Evolutionary conservation across 2,113 vertebrate species (phyloP).

Genomic region (Tenrec ecaudatus): DNA sequence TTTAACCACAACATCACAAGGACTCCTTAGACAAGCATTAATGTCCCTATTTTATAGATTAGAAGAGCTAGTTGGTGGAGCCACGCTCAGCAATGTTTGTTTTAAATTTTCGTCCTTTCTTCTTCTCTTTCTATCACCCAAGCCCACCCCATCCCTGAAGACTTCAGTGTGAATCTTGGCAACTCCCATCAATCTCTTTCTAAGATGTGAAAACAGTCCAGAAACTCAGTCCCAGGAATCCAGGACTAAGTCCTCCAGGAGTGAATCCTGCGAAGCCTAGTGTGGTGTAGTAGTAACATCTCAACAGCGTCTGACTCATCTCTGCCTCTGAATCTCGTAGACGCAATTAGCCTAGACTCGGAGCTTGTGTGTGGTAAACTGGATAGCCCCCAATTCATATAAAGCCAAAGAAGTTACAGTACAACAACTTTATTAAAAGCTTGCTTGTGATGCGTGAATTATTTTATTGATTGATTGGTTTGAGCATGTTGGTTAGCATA

Average conservation of each 20-base stretch:
- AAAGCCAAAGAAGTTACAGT: background rate
- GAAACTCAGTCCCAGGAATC: background rate
- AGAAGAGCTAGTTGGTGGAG: background rate
- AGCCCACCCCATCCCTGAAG: background rate
- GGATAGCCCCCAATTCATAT: constrained; percentile 4
- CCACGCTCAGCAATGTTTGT: background rate
- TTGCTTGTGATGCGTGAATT: constrained; percentile 6
- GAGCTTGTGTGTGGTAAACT: background rate
- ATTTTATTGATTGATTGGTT: constrained; percentile 30
- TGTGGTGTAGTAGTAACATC: background rate
- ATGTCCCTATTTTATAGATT: background rate
- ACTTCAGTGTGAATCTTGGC: background rate
- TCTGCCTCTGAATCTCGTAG: background rate
- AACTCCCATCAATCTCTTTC: background rate
- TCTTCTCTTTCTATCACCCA: background rate
- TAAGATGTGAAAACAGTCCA: background rate
- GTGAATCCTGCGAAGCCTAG: background rate
- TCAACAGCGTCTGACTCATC: background rate
- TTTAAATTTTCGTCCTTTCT: background rate
- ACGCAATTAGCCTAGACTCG: background rate
- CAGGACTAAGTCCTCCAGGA: background rate
- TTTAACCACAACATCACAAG: background rate
- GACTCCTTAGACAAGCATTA: background rate
- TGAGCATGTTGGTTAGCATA: background rate
- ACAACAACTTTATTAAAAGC: constrained; percentile 18